phyloP scores from a whole-genome alignment of 2,888 invertebrate genomes.

The Mythimna loreyi region DNA sequence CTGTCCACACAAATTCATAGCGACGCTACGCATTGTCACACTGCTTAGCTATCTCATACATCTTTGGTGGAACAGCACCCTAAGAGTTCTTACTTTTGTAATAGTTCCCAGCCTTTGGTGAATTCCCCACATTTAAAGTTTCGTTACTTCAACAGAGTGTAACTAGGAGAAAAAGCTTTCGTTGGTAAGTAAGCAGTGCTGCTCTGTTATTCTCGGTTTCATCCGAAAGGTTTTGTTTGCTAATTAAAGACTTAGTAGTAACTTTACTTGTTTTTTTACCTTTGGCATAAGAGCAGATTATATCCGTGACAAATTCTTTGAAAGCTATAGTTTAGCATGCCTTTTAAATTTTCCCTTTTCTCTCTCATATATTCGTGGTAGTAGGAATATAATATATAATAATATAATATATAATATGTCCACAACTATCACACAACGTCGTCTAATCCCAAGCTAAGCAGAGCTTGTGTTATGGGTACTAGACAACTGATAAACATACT shows the following conservation, averaged over 20 bases:
- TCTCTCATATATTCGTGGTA: no score
- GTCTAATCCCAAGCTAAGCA: no score
- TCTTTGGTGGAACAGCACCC: background rate
- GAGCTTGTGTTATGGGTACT: no score
- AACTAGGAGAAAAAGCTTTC: conserved; percentile 17
- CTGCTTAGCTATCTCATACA: background rate
- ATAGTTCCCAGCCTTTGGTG: conserved; percentile 47
- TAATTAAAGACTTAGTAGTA: background rate
- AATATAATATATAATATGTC: no score
- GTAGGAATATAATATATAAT: no score
- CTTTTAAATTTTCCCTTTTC: background rate
- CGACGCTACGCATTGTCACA: no score
- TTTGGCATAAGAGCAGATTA: background rate
- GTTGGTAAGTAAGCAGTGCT: conserved; percentile 17
- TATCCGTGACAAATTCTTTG: background rate
- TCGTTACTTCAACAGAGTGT: conserved; percentile 28
- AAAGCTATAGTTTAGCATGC: background rate
- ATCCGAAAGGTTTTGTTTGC: background rate
- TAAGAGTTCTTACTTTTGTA: conserved; percentile 49
- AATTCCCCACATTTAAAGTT: conserved; percentile 51
- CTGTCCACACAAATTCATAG: no score
- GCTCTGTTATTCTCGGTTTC: conserved; percentile 6
- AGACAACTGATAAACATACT: no score
- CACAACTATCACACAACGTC: no score
- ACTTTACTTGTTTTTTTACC: background rate